These are phyloP conservation scores for Bubalus kerabau DNA, from an alignment of 2,113 vertebrate genomes.

Conservation along the genomic window DNA sequence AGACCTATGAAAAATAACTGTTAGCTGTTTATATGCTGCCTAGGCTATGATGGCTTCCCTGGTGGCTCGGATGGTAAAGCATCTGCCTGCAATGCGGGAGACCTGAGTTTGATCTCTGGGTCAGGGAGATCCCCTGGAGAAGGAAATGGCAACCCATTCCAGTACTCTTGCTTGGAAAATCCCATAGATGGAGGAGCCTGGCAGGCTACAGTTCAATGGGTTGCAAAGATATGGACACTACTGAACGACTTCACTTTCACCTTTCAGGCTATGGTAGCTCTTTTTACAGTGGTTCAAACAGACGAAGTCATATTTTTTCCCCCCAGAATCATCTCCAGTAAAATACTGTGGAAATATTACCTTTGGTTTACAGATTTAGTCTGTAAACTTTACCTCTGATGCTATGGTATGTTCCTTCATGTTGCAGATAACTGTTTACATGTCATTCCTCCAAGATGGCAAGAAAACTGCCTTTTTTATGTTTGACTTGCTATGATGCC, in stretches of 20 bases:
- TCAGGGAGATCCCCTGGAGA: neutral
- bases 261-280: neutral
- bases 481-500: neutral
- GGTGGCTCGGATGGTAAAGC: neutral
- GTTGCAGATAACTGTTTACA: neutral
- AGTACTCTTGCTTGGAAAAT: neutral
- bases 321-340: neutral
- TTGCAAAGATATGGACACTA: neutral
- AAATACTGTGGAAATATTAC: neutral
- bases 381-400: neutral
- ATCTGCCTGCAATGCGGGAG: neutral
- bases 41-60: neutral
- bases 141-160: neutral
- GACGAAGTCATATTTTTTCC: neutral
- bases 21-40: neutral
- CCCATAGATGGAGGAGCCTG: neutral
- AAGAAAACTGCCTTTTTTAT: rapidly evolving
- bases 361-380: neutral
- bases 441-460: neutral
- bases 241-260: neutral
- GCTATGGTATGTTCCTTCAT: neutral
- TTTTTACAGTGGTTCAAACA: neutral
- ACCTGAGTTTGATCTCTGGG: neutral
- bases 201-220: neutral
- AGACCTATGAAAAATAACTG: neutral